Evolutionary conservation across 2,113 vertebrate species (phyloP).

Genomic region (Laterallus jamaicensis): DNA sequence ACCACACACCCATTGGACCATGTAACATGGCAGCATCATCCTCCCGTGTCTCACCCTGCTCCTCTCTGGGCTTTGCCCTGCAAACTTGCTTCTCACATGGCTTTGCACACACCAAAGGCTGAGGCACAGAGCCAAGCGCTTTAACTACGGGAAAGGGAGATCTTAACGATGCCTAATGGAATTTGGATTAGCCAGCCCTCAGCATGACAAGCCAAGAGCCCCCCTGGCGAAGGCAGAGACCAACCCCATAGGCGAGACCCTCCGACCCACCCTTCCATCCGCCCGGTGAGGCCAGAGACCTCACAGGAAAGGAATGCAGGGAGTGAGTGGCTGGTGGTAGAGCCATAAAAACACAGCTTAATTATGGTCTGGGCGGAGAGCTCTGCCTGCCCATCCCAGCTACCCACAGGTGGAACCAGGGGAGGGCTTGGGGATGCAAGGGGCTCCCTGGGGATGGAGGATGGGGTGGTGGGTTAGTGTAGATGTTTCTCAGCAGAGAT

Average conservation of each 20-base stretch:
- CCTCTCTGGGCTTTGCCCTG: neutral
- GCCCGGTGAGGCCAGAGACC: neutral
- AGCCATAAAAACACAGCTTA: constrained; percentile 6
- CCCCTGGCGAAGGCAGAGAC: neutral
- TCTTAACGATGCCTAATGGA: neutral
- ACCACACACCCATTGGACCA: neutral
- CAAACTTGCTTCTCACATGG: neutral
- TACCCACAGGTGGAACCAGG: neutral
- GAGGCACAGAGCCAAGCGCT: neutral
- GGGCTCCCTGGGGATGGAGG: neutral
- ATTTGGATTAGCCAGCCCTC: neutral
- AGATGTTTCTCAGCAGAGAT: neutral
- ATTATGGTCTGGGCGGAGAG: neutral
- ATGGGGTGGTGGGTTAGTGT: no score
- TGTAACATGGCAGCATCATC: neutral
- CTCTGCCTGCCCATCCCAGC: neutral
- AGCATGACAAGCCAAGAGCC: neutral
- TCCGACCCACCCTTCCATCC: neutral
- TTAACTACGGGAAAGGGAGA: neutral
- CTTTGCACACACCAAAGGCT: neutral
- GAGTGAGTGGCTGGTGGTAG: constrained; percentile 45
- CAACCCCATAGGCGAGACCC: neutral
- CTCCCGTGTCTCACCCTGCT: neutral
- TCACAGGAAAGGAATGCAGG: constrained; percentile 61
- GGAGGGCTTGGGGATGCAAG: rapidly evolving